Evolutionary conservation across 2,797 vertebrate species (phyloP).

Genomic region (Cossypha heuglini): DNA sequence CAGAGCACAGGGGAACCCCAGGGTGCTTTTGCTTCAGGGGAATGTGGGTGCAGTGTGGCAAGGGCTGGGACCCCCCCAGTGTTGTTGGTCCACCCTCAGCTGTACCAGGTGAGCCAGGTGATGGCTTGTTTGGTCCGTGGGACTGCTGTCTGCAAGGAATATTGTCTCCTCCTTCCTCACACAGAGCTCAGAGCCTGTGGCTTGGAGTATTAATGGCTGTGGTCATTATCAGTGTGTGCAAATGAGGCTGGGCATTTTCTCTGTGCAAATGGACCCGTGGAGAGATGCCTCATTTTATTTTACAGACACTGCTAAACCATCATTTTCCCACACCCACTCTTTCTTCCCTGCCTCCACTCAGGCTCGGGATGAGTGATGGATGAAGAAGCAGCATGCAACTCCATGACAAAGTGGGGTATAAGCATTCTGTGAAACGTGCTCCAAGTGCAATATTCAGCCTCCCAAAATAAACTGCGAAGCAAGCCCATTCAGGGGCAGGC

Average conservation of each 20-base stretch:
- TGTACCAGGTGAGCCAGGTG: accelerated
- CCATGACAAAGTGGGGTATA: not conserved
- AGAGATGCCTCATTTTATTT: not conserved
- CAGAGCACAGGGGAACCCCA: not conserved
- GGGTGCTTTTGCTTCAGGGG: accelerated
- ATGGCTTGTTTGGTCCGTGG: not conserved
- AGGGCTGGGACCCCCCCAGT: not conserved
- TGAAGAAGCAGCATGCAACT: not conserved
- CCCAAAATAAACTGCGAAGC: not conserved
- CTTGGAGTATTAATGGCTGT: not conserved
- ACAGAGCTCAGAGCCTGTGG: not conserved
- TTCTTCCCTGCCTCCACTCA: not conserved
- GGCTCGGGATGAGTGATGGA: not conserved
- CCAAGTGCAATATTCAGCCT: not conserved
- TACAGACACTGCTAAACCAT: not conserved
- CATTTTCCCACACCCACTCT: not conserved
- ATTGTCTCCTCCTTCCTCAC: not conserved
- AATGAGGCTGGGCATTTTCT: not conserved
- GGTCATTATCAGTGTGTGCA: not conserved
- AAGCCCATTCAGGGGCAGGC: not conserved
- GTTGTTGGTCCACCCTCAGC: too few relatives aligned
- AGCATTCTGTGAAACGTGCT: not conserved
- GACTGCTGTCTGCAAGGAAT: not conserved
- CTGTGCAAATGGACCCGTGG: not conserved
- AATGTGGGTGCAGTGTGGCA: accelerated